Percentiles rank a stretch among this genome's conserved stretches.
phyloP scores from a whole-genome alignment of 2,113 vertebrate species.

The Heterocephalus glaber region DNA sequence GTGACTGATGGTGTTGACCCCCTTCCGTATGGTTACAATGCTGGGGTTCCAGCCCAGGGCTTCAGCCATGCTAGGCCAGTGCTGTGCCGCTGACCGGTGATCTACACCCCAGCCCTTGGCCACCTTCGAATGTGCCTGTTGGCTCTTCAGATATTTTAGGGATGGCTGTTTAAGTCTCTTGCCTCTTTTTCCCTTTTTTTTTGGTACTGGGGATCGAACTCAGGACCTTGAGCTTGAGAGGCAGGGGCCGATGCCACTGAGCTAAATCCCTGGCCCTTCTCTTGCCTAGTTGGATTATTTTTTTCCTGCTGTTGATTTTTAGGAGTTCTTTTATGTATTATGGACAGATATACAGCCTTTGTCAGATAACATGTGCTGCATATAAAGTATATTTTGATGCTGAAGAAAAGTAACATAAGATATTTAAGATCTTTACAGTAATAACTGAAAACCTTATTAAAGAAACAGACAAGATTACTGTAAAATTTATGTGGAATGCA shows the following conservation, averaged over 20 bases:
- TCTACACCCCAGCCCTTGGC: not conserved
- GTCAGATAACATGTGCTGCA: not conserved
- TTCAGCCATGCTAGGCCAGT: not conserved
- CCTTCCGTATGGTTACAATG: not conserved
- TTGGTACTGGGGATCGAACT: not conserved
- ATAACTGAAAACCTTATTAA: too few species aligned
- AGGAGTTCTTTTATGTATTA: slow-evolving; percentile 7
- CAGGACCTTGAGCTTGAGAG: too few species aligned
- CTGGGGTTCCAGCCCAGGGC: not conserved
- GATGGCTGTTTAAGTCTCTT: not conserved
- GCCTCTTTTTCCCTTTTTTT: not conserved
- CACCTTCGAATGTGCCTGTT: not conserved
- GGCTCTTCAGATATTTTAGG: not conserved
- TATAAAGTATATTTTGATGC: not conserved
- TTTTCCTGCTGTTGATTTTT: not conserved
- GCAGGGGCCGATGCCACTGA: too few species aligned
- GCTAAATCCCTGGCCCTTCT: too few species aligned
- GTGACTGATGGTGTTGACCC: not conserved
- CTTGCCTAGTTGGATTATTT: not conserved
- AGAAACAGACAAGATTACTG: too few species aligned
- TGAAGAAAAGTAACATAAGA: too few species aligned
- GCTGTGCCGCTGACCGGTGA: not conserved
- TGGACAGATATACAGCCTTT: not conserved
- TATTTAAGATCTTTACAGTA: too few species aligned
- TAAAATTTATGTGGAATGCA: too few species aligned